Conservation (phyloP, 1,140 invertebrate genomes). For the Drosophila melanica region DNA sequence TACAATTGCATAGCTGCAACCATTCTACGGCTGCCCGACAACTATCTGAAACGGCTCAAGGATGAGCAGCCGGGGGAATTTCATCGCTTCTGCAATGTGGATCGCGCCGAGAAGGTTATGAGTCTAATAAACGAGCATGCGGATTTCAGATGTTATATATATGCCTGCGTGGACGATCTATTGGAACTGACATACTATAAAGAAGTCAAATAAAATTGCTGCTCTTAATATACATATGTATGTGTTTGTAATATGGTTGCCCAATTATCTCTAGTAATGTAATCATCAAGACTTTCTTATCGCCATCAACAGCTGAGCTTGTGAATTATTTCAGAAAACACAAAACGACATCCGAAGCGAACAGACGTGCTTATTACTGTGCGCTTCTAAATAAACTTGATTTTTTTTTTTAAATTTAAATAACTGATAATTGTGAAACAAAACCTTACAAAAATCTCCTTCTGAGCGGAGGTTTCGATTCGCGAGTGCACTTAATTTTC, state of each 20-base stretch:
- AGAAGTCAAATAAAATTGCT: slow-evolving; percentile 33
- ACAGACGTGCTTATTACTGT: background rate
- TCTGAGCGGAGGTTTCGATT: no score
- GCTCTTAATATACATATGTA: slow-evolving; percentile 6
- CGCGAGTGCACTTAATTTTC: no score
- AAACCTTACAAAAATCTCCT: no score
- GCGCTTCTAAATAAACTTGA: background rate
- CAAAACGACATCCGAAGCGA: background rate
- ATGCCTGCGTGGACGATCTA: slow-evolving; percentile 71
- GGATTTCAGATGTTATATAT: slow-evolving; percentile 61
- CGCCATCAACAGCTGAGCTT: slow-evolving; percentile 8
- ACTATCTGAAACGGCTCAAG: slow-evolving; percentile 69
- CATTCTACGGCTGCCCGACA: slow-evolving; percentile 61
- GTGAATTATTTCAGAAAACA: background rate
- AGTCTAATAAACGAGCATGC: slow-evolving; percentile 52
- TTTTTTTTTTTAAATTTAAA: background rate
- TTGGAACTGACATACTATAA: slow-evolving; percentile 66
- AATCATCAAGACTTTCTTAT: slow-evolving; percentile 40
- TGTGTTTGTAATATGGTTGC: no score
- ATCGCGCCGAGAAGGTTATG: slow-evolving; percentile 58
- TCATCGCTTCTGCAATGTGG: slow-evolving; percentile 71
- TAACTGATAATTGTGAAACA: no score
- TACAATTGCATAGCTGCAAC: slow-evolving; percentile 76
- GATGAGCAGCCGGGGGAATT: slow-evolving; percentile 54
- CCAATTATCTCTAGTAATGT: background rate